Base-by-base conservation (phyloP, 2,797 vertebrate genomes). In the Pseudochromis fuscus region DNA sequence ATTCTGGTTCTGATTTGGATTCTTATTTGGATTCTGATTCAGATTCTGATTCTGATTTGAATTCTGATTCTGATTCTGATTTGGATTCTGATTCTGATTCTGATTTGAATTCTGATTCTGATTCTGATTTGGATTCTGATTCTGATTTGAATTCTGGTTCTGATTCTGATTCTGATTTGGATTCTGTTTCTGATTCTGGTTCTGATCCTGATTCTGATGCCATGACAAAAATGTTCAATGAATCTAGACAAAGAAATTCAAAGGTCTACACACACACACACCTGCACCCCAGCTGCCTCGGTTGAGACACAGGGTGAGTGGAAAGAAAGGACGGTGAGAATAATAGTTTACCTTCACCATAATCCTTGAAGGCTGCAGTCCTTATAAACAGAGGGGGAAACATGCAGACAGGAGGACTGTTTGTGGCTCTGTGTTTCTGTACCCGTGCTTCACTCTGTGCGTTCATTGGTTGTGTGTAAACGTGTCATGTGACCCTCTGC, bases 231-330 rank as follows among this genome's bases (percentile, higher is more conserved):
- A n/a, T n/a, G 16, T 48, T 37, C 18, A 42, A 24, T 35, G 27
- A 60, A 42, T 6, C 64, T 67, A 56, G 42, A 10, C 16, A 51
- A 13, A 44, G 18, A 63, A 45, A 55, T 24, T 25, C 3, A 12
- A 57, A 68, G 50, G 12, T 45, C 61, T 19, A 37, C 64, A 75
- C 61, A 88, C 49, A 65, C 23, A 37, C 64, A 75, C 61, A 88
- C 73, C 70, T 84, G 81, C 58, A 35, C 27, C 25, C 68, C 65
- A 87, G 67, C 74, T 85, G 76, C 27, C 13, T 7, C 4, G 7
- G 40, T n/a, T 0, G 11, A 69, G 25, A 60, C 33, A 30, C 23
- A 49, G 48, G 53, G 25, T 40, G 51, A 33, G n/a, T 6, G 28
- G 21, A 27, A 42, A 44, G 2, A 63, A 27, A 16, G 21, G 53